These are phyloP conservation scores for Dicrostonyx torquatus DNA, from an alignment of 2,797 vertebrate genomes.

Conservation along the genomic window DNA sequence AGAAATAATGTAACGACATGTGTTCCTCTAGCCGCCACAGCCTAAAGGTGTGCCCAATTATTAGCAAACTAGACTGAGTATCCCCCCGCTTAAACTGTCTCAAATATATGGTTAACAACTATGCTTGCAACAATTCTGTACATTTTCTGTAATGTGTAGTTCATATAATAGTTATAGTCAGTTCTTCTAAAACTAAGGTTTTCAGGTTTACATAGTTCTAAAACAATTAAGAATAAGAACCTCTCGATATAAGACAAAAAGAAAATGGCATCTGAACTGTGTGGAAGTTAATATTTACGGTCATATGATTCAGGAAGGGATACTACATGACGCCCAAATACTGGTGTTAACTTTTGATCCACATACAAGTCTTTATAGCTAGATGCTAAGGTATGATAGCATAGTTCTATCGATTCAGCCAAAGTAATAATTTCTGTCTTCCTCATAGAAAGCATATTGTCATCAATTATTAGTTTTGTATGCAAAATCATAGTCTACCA, in stretches of 20 bases:
- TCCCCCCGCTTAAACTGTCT: not conserved
- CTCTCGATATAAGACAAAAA: not conserved
- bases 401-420: not conserved
- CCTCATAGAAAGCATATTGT: slow-evolving; percentile 29
- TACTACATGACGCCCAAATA: not conserved
- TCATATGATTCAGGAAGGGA: not conserved
- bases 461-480: not conserved
- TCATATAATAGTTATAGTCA: slow-evolving; percentile 11
- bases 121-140: not conserved
- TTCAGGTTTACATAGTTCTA: slow-evolving; percentile 12
- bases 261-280: not conserved
- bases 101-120: not conserved
- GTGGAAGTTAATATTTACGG: not conserved
- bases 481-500: slow-evolving; percentile 5
- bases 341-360: not conserved
- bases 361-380: not conserved
- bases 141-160: slow-evolving; percentile 42
- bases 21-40: not conserved
- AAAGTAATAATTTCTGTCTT: slow-evolving; percentile 30
- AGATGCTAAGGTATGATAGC: not conserved
- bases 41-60: not conserved
- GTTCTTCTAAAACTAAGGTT: slow-evolving; percentile 40
- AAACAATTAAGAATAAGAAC: not conserved
- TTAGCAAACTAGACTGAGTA: not conserved
- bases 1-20: slow-evolving; percentile 18